phyloP scores from a whole-genome alignment of 2,113 vertebrate species.

The Mesocricetus auratus region DNA sequence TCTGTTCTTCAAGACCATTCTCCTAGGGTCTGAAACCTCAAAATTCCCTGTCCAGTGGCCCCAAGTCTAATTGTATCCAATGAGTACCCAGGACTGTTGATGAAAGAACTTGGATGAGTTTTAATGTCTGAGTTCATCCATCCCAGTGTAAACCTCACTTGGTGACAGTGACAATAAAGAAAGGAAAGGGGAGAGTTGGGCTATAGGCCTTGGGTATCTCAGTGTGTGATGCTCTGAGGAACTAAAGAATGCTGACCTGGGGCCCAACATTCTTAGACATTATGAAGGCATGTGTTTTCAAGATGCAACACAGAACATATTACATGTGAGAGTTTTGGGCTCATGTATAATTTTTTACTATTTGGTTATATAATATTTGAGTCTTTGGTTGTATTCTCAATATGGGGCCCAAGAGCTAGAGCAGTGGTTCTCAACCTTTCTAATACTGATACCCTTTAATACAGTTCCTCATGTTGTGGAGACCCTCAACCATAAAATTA shows the following conservation, averaged over 20 bases:
- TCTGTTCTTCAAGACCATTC: not conserved
- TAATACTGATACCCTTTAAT: not conserved
- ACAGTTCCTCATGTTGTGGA: not conserved
- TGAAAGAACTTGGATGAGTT: not conserved
- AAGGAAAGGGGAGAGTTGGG: not conserved
- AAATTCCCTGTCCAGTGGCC: not conserved
- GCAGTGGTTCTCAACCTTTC: not conserved
- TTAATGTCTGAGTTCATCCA: not conserved
- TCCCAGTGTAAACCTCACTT: not conserved
- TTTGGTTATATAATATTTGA: not conserved
- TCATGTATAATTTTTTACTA: constrained; percentile 2
- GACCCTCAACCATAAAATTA: not conserved
- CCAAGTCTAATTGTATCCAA: not conserved
- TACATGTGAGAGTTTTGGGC: not conserved
- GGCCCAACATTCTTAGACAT: not conserved
- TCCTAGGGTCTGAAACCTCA: not conserved
- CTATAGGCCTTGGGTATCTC: not conserved
- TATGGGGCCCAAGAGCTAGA: not conserved
- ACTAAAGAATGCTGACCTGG: not conserved
- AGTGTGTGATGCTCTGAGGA: not conserved
- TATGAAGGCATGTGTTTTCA: not conserved
- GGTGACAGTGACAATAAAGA: not conserved
- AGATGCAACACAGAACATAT: not conserved
- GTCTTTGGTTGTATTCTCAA: constrained; percentile 8
- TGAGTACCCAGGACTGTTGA: not conserved